Evolutionary conservation across 2,888 invertebrate genomes (phyloP), one percentile per base, ranked within the genome.

Genomic region (Eupithecia exiguata): DNA sequence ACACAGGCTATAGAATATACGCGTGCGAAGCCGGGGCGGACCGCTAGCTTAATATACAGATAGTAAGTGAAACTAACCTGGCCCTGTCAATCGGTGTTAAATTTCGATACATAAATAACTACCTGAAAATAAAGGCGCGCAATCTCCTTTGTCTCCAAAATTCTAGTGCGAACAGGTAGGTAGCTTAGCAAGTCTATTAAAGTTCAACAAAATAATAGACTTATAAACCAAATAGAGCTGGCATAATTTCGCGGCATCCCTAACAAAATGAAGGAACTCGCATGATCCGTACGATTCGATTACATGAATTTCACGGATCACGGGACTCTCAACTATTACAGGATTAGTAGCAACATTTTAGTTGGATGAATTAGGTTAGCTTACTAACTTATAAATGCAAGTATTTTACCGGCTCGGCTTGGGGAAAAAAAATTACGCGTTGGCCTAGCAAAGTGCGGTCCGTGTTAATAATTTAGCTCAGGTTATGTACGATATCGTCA

Each of bases 221-320:
- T n/a, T 53, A 21, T 6, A 1, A 53, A 58, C 25, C 4, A n/a
- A 1, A 58, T 25, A 58, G 62, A 30, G 1, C 10, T n/a, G 61
- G 7, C 61, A 62, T 5, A 35, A 16, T 62, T 62, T 38, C 18
- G 38, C 74, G 77, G n/a, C 84, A 85, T 70, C 85, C 86, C 87
- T 86, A 77, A 83, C 82, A 78, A 79, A 83, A 83, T 82, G 40
- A 79, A 83, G 78, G 81, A 80, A 78, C 80, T 82, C 83, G 77
- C 71, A 78, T 77, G 78, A 80, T 79, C 83, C 82, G 74, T 67
- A 66, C 71, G 70, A 86, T 84, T 84, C 82, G 85, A 86, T 87
- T 85, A 84, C 83, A 77, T 12, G 69, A 70, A 77, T 79, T 77
- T 75, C 65, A 79, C 75, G 76, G 75, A 77, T 74, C 76, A 73